Base-by-base conservation (phyloP, 92 coral and sea anemone species). In the Actinernus sp. region DNA sequence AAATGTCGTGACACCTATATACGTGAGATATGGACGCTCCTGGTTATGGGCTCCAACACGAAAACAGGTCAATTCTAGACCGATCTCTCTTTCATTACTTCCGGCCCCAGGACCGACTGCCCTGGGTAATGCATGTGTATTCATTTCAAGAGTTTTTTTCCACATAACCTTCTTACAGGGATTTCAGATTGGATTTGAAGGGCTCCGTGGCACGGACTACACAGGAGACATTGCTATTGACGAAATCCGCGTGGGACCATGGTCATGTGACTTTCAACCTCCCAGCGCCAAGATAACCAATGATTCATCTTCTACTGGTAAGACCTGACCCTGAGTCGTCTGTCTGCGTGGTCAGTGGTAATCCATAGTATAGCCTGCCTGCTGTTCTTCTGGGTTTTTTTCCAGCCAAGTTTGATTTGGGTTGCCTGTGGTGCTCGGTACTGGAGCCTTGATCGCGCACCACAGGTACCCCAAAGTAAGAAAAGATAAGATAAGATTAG, bases 181-280 rank as follows among this genome's bases (percentile, higher is more conserved):
- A n/a, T n/a, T n/a, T n/a, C n/a, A n/a, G n/a, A n/a, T n/a, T n/a
- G n/a, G n/a, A 8, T 45, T 45, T 17, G 52, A 45, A 18, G 52
- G 52, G 6, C 8, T 45, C 52, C 52, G 52, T 9, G 52, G 52
- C 21, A 45, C 52, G 4, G 52, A 45, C 22, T 45, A 45, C 21
- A 45, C 52, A 5, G 52, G 52, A 18, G 52, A 45, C 19, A 45
- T 45, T 45, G 52, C 52, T 45, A 45, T 45, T 18, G 52, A 45
- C 19, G 52, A 45, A 5, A 45, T 45, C 10, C 10, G 5, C 18
- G 52, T 18, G 22, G 19, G 18, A 7, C 10, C 52, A 4, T 9
- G 22, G 52, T 5, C 5, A 45, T 45, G 52, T 18, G 5, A 7
- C 6, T 4, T 45, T 9, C 21, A 6, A 5, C 52, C 52, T 5